Conservation (phyloP, 1,140 invertebrate genomes). For the Camponotus pennsylvanicus region DNA sequence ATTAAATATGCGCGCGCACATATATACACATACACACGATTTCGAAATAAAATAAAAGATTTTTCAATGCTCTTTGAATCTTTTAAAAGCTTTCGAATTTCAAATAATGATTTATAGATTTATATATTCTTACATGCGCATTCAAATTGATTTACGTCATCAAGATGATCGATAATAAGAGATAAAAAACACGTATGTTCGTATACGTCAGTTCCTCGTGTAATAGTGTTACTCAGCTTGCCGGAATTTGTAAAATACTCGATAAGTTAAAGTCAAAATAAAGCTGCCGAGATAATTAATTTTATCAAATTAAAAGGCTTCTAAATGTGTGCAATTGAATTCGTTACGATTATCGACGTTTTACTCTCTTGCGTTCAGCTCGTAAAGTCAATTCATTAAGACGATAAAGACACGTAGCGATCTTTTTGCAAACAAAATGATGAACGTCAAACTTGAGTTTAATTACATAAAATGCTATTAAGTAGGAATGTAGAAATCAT, state of each 20-base stretch:
- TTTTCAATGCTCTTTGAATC: not conserved
- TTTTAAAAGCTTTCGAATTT: slow-evolving; percentile 36
- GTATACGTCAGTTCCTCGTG: not conserved
- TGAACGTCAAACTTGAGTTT: slow-evolving; percentile 31
- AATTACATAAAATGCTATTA: slow-evolving; percentile 36
- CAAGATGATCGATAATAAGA: not conserved
- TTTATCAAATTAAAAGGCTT: slow-evolving; percentile 40
- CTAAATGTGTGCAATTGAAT: slow-evolving; percentile 30
- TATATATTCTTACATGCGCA: slow-evolving; percentile 25
- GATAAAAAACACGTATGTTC: slow-evolving; percentile 21
- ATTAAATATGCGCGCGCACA: not conserved
- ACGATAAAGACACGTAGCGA: slow-evolving; percentile 38
- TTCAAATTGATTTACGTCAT: slow-evolving; percentile 42
- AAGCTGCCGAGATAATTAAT: slow-evolving; percentile 47
- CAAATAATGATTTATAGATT: slow-evolving; percentile 36
- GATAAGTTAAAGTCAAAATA: slow-evolving; percentile 50
- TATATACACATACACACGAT: not conserved
- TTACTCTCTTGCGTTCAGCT: slow-evolving; percentile 28
- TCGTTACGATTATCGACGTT: slow-evolving; percentile 51
- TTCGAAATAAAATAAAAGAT: not conserved
- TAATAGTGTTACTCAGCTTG: not conserved
- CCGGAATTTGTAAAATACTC: slow-evolving; percentile 42
- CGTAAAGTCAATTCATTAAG: slow-evolving; percentile 43
- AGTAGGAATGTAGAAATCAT: slow-evolving; percentile 40
- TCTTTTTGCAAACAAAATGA: slow-evolving; percentile 40